Base-by-base conservation (phyloP, 2,797 vertebrate genomes). In the Malacoraja senta region DNA sequence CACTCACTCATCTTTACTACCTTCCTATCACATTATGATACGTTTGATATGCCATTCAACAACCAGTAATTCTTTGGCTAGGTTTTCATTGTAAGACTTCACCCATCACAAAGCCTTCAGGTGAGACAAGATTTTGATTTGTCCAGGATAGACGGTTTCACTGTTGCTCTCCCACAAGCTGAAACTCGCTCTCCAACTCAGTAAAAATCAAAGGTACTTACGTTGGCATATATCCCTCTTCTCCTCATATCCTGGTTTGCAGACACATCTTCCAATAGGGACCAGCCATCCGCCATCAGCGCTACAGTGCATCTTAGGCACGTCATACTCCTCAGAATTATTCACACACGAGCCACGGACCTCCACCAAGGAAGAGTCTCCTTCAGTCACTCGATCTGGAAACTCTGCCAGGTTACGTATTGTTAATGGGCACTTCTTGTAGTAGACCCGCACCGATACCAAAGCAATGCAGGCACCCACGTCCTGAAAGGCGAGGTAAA, bases 211-310 rank as follows among this genome's bases (percentile, higher is more conserved):
- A 92, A 53, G 13, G 35, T 94, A 97, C 97, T 97, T 94, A 98
- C 97, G 94, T 94, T 97, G 97, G 95, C 97, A 98, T 94, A 95
- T 65, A 94, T 97, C 96, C 95, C 96, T 97, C 95, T 96, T 96
- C 95, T 97, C 97, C 95, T 97, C 97, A 53, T 97, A 97, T 93
- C 97, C 97, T 0, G 97, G 97, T 94, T 96, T 97, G 95, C 97
- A 98, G 94, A 96, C 96, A 58, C 97, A 98, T 93, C 97, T 96
- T 83, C 97, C 97, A 86, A 98, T 98, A 65, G 97, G 97, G 86
- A 98, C 97, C 94, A 98, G 96, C 97, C 97, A 98, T 76, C 97
- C 97, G 15, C 97, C 97, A 93, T 98, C 97, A 8, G 97, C 97
- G 3, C 97, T 97, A 94, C 97, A 98, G 95, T 97, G 97, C 97